These are phyloP conservation scores for Amyelois transitella DNA, from an alignment of 1,140 invertebrate genomes.

Conservation along the genomic window DNA sequence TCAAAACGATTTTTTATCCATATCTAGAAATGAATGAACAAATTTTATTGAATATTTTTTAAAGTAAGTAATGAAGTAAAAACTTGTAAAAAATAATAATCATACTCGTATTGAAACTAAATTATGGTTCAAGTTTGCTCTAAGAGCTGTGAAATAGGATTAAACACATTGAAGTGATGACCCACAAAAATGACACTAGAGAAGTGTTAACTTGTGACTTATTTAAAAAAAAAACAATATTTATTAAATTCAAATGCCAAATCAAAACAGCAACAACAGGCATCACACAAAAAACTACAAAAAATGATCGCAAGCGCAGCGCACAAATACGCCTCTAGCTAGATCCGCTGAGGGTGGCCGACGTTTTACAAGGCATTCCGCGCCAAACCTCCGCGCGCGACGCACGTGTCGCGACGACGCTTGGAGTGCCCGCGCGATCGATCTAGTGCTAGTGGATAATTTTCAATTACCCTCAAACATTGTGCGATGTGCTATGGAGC, in stretches of 20 bases:
- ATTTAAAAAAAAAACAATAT: no score
- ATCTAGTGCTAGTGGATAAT: slow-evolving; percentile 42
- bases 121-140: no score
- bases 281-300: background rate
- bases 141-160: no score
- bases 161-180: no score
- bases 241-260: background rate
- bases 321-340: slow-evolving; percentile 18
- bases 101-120: no score
- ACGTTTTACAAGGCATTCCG: slow-evolving; percentile 29
- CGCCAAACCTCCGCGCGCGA: slow-evolving; percentile 60
- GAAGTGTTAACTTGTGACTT: no score
- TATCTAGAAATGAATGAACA: no score
- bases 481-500: slow-evolving; percentile 61
- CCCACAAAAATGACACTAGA: no score
- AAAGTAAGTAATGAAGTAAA: no score
- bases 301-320: slow-evolving; percentile 33
- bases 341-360: slow-evolving; percentile 9
- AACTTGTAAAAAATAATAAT: no score
- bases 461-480: slow-evolving; percentile 20
- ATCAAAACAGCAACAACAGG: background rate
- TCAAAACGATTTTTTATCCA: no score
- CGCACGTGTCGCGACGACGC: slow-evolving; percentile 52
- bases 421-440: slow-evolving; percentile 44
- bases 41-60: no score